Percentiles rank a stretch among this genome's conserved stretches.
Evolutionary conservation across 2,888 invertebrate genomes (phyloP).

Genomic region (Caenorhabditis angaria): DNA sequence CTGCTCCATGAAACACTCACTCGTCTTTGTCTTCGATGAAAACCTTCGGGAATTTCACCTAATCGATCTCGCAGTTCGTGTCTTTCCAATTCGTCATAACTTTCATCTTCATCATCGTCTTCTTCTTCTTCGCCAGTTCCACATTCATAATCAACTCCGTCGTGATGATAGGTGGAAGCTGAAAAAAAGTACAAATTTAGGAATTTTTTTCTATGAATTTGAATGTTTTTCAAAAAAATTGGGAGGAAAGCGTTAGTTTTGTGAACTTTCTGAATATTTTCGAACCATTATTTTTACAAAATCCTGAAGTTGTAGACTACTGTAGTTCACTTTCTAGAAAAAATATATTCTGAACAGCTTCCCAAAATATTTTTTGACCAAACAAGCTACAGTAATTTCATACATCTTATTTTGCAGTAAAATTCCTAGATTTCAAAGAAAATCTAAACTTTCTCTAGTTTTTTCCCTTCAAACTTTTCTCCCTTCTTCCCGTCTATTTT

Average conservation of each 20-base stretch:
- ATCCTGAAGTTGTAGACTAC: background rate
- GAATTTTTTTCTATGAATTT: too few species aligned
- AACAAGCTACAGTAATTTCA: too few species aligned
- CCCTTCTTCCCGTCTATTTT: background rate
- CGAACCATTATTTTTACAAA: background rate
- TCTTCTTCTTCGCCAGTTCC: too few species aligned
- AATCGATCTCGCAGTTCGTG: slow-evolving; percentile 67
- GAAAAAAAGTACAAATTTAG: slow-evolving; percentile 1
- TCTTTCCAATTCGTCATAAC: slow-evolving; percentile 63
- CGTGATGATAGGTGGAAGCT: slow-evolving; percentile 46
- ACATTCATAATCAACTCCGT: slow-evolving; percentile 42
- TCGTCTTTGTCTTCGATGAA: slow-evolving; percentile 60
- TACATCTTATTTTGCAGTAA: too few species aligned
- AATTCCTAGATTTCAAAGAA: too few species aligned
- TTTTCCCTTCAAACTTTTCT: background rate
- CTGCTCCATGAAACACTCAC: slow-evolving; percentile 24
- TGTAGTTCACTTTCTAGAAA: background rate
- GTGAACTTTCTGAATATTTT: background rate
- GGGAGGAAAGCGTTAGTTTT: background rate
- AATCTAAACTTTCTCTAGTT: background rate
- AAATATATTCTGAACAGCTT: background rate
- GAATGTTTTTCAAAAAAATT: background rate
- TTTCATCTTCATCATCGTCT: slow-evolving; percentile 18
- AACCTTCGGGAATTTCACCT: slow-evolving; percentile 64
- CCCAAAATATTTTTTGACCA: too few species aligned